Percentiles rank a stretch among this genome's conserved stretches.
Evolutionary conservation across 2,888 invertebrate species (phyloP).

Genomic region (Patella pellucida): DNA sequence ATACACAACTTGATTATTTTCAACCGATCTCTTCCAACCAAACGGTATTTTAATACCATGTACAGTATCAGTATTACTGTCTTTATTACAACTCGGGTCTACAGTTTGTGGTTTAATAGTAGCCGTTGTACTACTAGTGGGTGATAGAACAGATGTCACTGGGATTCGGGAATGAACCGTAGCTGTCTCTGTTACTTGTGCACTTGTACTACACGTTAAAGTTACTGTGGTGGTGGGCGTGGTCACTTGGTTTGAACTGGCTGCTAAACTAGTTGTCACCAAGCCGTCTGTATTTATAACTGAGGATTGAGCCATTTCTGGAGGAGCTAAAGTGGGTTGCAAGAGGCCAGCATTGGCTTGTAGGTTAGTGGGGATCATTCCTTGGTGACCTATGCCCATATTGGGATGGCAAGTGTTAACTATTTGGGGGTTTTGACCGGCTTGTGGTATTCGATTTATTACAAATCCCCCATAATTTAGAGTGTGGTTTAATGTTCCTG

Average conservation of each 20-base stretch:
- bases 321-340: not conserved
- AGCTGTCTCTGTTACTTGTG: slow-evolving; percentile 31
- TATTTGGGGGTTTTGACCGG: slow-evolving; percentile 1
- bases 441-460: slow-evolving; percentile 1
- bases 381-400: not conserved
- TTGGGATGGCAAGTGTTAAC: not conserved
- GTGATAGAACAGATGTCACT: slow-evolving; percentile 24
- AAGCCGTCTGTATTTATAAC: not conserved
- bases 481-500: not conserved
- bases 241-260: slow-evolving; percentile 38
- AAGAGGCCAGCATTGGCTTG: slow-evolving; percentile 2
- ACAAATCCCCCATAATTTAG: slow-evolving; percentile 1
- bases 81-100: not conserved
- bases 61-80: slow-evolving; percentile 7
- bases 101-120: slow-evolving; percentile 1
- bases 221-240: slow-evolving; percentile 46
- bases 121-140: not conserved
- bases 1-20: slow-evolving; percentile 82
- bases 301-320: slow-evolving; percentile 3
- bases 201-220: slow-evolving; percentile 32
- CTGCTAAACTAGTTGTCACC: slow-evolving; percentile 18
- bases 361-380: not conserved
- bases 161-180: slow-evolving; percentile 30
- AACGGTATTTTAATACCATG: slow-evolving; percentile 77
- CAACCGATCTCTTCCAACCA: slow-evolving; percentile 83